A percentile compares a stretch with the other conserved stretches of the same genome.
These are phyloP conservation scores for Microtus agrestis DNA, from an alignment of 2,797 vertebrate species.

Conservation along the genomic window DNA sequence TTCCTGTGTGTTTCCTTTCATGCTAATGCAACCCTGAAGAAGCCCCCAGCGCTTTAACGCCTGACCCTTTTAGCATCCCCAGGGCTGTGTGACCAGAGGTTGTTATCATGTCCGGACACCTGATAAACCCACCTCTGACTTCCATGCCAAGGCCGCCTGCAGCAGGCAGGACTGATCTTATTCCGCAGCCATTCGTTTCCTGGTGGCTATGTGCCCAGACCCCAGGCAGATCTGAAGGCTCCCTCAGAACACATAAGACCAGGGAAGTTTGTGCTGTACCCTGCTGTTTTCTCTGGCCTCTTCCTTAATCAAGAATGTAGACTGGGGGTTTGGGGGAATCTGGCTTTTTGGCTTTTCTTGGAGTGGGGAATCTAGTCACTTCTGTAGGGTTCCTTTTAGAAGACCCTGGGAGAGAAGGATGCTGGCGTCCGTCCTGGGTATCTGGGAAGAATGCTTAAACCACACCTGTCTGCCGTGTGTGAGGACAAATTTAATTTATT, in stretches of 20 bases:
- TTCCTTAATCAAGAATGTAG: conserved; percentile 43
- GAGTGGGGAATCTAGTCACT: neutral
- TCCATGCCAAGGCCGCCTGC: conserved; percentile 7
- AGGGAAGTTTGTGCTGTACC: conserved; percentile 1
- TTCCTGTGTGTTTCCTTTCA: neutral
- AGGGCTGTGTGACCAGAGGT: conserved; percentile 1
- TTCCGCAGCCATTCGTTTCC: neutral
- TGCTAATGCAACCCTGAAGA: conserved; percentile 7
- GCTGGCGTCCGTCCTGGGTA: conserved; percentile 10
- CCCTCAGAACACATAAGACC: conserved; percentile 57
- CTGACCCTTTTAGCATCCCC: conserved; percentile 49
- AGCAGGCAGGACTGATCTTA: conserved; percentile 13
- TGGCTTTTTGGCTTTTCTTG: neutral
- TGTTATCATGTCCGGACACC: neutral
- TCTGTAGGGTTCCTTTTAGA: neutral
- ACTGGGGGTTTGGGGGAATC: neutral
- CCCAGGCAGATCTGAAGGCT: neutral
- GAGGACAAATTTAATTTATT: conserved; percentile 74
- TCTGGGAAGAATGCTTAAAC: conserved; percentile 60
- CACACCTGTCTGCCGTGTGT: conserved; percentile 77
- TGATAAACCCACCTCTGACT: neutral
- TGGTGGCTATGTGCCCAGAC: conserved; percentile 24
- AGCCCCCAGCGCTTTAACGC: neutral
- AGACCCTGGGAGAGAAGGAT: conserved; percentile 40
- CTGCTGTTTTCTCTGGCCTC: conserved; percentile 51